Evolutionary conservation across 2,888 invertebrate genomes (phyloP), one percentile per base, ranked within the genome.

Genomic region (Apamea epomidion): DNA sequence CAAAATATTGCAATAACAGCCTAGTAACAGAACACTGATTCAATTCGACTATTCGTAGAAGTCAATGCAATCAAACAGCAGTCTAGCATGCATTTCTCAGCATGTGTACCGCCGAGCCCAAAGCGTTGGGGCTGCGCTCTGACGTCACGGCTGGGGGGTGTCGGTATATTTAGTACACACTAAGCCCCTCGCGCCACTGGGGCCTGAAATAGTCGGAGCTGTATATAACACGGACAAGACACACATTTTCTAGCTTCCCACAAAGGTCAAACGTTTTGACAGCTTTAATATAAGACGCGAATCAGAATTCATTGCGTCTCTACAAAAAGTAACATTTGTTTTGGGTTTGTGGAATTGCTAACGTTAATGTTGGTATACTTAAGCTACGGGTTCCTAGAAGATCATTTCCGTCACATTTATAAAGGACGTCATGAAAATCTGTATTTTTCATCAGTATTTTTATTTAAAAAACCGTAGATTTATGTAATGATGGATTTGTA

Each of bases 141-240:
- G 89, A 90, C 90, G 90, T 90, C 90, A 90, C 77, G 37, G 18
- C 58, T 48, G 51, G 78, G 77, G 83, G 76, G 79, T 82, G 85
- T 84, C 71, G 80, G 82, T 90, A 90, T 90, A 87, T 90, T 89
- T 90, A 90, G 89, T 78, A 79, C 80, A 81, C 82, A 81, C 84
- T 84, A 84, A 82, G 81, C 86, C 73, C 76, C 79, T 75, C 76
- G 76, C 74, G 76, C 74, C 78, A 77, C 74, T 70, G 76, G 69
- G n/a, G 80, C 83, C 81, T 77, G 76, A 82, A 86, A 90, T 89
- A 86, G 84, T 85, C 76, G 18, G 42, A 60, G 83, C 76, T 85
- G 87, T 85, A 89, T 90, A 75, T 87, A 84, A 80, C 78, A 65
- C 25, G 45, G 42, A 85, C 68, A 77, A 83, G 81, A 80, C 62